Evolutionary conservation across 2,797 vertebrate species (phyloP).

Genomic region (Hypotaenidia philippensis): DNA sequence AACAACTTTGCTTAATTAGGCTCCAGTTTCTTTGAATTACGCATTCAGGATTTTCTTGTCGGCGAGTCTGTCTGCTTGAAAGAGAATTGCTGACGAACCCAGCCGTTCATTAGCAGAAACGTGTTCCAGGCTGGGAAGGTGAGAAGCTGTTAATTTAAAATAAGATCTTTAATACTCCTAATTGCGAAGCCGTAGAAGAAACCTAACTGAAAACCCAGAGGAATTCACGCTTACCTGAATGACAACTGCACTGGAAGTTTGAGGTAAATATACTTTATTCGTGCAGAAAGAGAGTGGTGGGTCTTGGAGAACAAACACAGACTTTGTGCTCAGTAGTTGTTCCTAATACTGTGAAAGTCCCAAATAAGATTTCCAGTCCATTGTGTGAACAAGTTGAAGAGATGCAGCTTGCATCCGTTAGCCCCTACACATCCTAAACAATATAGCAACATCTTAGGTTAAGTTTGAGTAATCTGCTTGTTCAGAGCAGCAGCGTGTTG

Average conservation of each 20-base stretch:
- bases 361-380: neutral
- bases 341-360: neutral
- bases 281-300: neutral
- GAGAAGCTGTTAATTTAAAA: conserved; percentile 52
- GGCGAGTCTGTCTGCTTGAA: neutral
- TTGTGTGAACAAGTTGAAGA: neutral
- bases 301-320: neutral
- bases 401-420: neutral
- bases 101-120: conserved; percentile 3
- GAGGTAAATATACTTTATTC: neutral
- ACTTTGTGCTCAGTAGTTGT: neutral
- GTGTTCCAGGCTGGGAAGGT: conserved; percentile 33
- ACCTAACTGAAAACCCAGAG: neutral
- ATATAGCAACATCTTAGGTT: too few relatives aligned
- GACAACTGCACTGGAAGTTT: neutral
- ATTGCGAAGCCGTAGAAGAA: neutral
- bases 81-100: conserved; percentile 18
- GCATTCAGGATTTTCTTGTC: neutral
- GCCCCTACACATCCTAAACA: too few relatives aligned
- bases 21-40: neutral
- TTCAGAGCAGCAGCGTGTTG: too few relatives aligned
- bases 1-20: conserved; percentile 31
- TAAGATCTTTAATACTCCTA: neutral
- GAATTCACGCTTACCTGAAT: neutral
- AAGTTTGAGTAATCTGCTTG: too few relatives aligned